Evolutionary conservation across 2,888 invertebrate genomes (phyloP).

Genomic region (Geotrupes spiniger): DNA sequence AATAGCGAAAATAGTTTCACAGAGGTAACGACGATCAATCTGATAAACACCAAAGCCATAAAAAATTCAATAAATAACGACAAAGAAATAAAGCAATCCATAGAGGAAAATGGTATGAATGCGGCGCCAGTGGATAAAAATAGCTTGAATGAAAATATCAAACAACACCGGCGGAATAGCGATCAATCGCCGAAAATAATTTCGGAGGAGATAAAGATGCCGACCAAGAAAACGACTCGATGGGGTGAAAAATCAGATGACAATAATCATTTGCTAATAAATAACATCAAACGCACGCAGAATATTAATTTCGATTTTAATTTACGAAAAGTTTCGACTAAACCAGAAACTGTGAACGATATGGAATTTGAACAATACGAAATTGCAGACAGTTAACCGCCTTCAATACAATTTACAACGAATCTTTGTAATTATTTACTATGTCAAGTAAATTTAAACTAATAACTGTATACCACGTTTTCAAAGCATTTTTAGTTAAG

Average conservation of each 20-base stretch:
- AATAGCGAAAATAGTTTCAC: constrained; percentile 20
- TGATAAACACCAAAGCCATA: constrained; percentile 8
- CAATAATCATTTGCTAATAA: constrained; percentile 15
- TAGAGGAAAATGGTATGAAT: constrained; percentile 15
- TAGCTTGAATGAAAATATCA: constrained; percentile 19
- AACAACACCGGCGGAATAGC: constrained; percentile 23
- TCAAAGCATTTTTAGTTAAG: too few relatives aligned
- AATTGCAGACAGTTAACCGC: constrained; percentile 37
- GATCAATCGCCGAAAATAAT: constrained; percentile 52
- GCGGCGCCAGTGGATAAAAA: constrained; percentile 18
- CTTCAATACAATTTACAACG: constrained; percentile 15
- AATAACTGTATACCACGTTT: too few relatives aligned
- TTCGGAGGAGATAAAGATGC: constrained; percentile 51
- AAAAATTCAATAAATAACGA: constrained; percentile 14
- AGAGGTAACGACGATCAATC: constrained; percentile 16
- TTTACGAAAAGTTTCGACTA: constrained; percentile 56
- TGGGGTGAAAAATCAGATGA: constrained; percentile 28
- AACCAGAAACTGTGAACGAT: constrained; percentile 68
- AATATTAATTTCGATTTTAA: constrained; percentile 43
- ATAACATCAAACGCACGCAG: constrained; percentile 11
- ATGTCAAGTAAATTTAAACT: constrained; percentile 4
- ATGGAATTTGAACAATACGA: constrained; percentile 73
- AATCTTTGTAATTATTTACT: constrained; percentile 11
- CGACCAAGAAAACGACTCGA: constrained; percentile 26
- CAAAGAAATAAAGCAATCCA: constrained; percentile 38